Evolutionary conservation across 2,888 invertebrate genomes (phyloP).

Genomic region (Hydropsyche betteni): DNA sequence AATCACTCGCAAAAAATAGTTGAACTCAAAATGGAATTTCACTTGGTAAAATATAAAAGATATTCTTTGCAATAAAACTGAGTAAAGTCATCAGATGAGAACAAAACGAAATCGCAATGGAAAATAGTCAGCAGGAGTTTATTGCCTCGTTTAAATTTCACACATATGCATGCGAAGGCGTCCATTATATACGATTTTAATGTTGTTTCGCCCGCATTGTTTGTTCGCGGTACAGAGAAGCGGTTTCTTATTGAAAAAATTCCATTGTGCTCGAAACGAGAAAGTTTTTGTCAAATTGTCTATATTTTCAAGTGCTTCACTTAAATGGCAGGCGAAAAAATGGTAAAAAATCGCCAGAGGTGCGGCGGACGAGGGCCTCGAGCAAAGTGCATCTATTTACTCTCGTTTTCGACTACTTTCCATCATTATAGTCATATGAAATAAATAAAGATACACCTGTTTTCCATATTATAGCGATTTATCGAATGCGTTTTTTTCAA

Average conservation of each 20-base stretch:
- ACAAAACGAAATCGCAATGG: background rate
- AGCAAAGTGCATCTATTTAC: constrained; percentile 39
- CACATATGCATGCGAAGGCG: constrained; percentile 23
- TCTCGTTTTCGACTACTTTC: constrained; percentile 37
- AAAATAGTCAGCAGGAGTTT: background rate
- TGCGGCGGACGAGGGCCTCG: background rate
- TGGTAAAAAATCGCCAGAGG: constrained; percentile 5
- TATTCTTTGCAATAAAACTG: too few relatives aligned
- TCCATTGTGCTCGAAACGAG: constrained; percentile 24
- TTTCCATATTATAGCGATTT: constrained; percentile 21
- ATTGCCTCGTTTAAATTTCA: constrained; percentile 18
- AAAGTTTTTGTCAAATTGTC: constrained; percentile 31
- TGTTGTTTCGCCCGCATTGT: constrained; percentile 9
- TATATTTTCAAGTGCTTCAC: constrained; percentile 9
- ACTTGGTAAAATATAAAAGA: background rate
- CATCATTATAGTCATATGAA: constrained; percentile 15
- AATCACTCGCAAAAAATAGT: too few relatives aligned
- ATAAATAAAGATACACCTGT: constrained; percentile 15
- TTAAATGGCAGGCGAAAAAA: constrained; percentile 7
- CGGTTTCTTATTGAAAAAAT: constrained; percentile 21
- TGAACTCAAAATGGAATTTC: background rate
- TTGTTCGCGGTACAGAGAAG: constrained; percentile 2
- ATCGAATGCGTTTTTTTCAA: background rate
- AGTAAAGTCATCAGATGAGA: background rate
- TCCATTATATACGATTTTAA: background rate